Percentiles rank a stretch among this genome's conserved stretches.
These are phyloP conservation scores for Drosophila eugracilis DNA, from an alignment of 1,140 invertebrate genomes.

Conservation along the genomic window DNA sequence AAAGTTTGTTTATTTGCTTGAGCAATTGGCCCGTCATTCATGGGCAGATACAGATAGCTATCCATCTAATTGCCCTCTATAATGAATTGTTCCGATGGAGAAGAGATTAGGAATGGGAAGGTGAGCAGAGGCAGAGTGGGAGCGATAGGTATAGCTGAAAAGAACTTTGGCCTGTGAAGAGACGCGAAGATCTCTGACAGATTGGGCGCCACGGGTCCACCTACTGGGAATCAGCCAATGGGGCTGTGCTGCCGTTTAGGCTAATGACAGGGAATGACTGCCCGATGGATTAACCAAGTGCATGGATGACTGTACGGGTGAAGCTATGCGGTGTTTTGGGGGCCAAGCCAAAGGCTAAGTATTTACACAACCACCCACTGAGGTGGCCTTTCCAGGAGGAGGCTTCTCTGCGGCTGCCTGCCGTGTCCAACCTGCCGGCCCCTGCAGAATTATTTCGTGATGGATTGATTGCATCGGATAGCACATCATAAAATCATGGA, in stretches of 20 bases:
- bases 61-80: slow-evolving; percentile 59
- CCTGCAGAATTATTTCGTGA: slow-evolving; percentile 59
- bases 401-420: slow-evolving; percentile 58
- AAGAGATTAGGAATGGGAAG: neutral
- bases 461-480: slow-evolving; percentile 78
- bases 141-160: neutral
- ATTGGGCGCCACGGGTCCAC: slow-evolving; percentile 64
- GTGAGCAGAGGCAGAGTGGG: neutral
- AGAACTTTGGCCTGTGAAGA: slow-evolving; percentile 28
- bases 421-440: slow-evolving; percentile 40
- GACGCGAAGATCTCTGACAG: slow-evolving; percentile 53
- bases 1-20: slow-evolving; percentile 79
- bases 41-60: slow-evolving; percentile 55
- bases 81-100: slow-evolving; percentile 73
- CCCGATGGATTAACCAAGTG: slow-evolving; percentile 28
- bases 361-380: slow-evolving; percentile 81
- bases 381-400: slow-evolving; percentile 46
- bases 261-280: slow-evolving; percentile 53
- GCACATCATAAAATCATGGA: slow-evolving; percentile 76
- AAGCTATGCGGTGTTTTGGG: slow-evolving; percentile 73
- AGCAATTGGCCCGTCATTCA: slow-evolving; percentile 76
- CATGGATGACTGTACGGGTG: slow-evolving; percentile 46
- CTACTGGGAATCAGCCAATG: slow-evolving; percentile 39
- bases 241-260: slow-evolving; percentile 57
- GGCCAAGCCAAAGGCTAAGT: slow-evolving; percentile 73